Conservation (phyloP, 2,113 vertebrate species). For the Cephalophus harveyi region DNA sequence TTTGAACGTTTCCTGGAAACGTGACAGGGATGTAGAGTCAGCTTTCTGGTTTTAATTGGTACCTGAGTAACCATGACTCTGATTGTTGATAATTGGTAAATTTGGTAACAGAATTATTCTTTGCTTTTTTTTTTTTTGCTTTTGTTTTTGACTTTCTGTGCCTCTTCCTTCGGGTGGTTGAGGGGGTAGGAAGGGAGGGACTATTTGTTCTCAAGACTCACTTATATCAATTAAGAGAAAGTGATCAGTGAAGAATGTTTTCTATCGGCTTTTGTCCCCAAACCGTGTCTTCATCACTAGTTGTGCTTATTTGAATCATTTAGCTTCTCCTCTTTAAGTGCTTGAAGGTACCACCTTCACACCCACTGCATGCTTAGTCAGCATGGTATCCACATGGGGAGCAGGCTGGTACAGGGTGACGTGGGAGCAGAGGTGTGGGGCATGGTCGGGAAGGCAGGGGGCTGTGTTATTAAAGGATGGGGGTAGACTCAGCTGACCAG, state of each 20-base stretch:
- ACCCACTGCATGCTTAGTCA: neutral
- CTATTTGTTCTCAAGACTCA: neutral
- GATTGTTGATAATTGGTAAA: neutral
- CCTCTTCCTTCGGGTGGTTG: neutral
- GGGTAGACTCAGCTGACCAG: neutral
- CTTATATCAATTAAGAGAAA: neutral
- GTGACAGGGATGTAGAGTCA: neutral
- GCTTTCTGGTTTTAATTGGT: neutral
- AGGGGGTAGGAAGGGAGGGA: neutral
- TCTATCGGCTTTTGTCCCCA: neutral
- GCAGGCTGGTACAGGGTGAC: neutral
- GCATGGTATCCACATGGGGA: neutral
- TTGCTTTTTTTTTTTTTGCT: constrained; percentile 23
- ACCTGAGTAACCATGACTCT: neutral
- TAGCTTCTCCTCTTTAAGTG: neutral
- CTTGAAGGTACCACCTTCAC: neutral
- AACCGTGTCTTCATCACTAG: fast-evolving
- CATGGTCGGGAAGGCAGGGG: neutral
- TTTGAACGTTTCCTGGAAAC: constrained; percentile 40
- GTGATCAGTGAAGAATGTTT: neutral
- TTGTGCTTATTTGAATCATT: neutral
- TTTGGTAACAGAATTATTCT: constrained; percentile 9
- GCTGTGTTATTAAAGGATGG: neutral
- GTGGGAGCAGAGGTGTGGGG: neutral
- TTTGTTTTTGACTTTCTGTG: neutral